Conservation (phyloP, 2,888 invertebrate genomes). For the Sialis lutaria region DNA sequence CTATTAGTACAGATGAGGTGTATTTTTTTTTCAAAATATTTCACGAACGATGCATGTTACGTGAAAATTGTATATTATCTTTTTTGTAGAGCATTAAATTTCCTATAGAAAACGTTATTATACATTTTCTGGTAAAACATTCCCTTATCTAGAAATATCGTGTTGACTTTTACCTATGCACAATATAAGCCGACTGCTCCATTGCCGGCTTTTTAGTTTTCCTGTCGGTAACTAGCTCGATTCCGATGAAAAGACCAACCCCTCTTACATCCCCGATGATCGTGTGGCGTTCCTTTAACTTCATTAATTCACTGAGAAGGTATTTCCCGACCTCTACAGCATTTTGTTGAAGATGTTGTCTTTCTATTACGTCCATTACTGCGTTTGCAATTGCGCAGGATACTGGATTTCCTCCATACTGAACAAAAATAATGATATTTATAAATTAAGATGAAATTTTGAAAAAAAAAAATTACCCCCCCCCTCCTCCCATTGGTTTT, state of each 20-base stretch:
- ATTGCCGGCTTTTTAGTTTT: constrained; percentile 64
- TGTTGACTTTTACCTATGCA: constrained; percentile 33
- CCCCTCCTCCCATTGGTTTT: too few species aligned
- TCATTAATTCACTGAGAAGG: constrained; percentile 45
- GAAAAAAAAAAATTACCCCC: too few species aligned
- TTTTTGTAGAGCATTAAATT: too few species aligned
- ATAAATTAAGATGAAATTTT: too few species aligned
- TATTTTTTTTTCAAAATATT: too few species aligned
- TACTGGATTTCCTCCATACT: constrained; percentile 98
- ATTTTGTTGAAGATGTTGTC: constrained; percentile 69
- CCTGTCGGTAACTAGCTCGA: constrained; percentile 74
- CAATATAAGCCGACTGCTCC: constrained; percentile 58
- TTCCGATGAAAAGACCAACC: constrained; percentile 83
- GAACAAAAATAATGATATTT: too few species aligned
- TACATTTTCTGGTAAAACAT: too few species aligned
- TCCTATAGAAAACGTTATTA: too few species aligned
- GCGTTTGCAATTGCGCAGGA: constrained; percentile 93
- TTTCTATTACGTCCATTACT: constrained; percentile 83
- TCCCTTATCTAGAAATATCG: too few species aligned
- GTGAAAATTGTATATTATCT: too few species aligned
- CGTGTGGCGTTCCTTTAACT: constrained; percentile 53
- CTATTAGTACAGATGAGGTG: too few species aligned
- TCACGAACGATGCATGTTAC: too few species aligned
- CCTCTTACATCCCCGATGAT: constrained; percentile 85
- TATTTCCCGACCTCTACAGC: constrained; percentile 70